phyloP scores from a whole-genome alignment of 2,888 invertebrate species.

The Tupiocoris notatus region DNA sequence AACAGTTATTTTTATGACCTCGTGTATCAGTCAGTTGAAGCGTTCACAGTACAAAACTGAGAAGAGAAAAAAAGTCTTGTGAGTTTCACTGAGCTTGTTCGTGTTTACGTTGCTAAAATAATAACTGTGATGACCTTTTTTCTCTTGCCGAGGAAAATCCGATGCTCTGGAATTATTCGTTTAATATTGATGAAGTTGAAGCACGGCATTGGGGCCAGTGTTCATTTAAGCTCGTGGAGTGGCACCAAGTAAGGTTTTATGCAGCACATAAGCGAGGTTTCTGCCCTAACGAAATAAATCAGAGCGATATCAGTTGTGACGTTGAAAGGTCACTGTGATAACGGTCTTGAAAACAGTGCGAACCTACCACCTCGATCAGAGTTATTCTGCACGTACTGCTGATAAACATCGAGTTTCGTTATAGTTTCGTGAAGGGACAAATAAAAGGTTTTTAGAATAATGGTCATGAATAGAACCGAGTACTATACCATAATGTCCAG shows the following conservation, averaged over 20 bases:
- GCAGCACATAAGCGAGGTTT: not conserved
- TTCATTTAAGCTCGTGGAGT: not conserved
- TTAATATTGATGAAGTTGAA: not conserved
- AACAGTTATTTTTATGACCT: too few species aligned
- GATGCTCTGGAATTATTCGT: not conserved
- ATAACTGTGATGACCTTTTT: not conserved
- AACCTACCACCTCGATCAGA: too few species aligned
- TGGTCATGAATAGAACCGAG: too few species aligned
- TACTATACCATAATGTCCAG: too few species aligned
- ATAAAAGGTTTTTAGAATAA: too few species aligned
- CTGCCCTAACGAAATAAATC: not conserved
- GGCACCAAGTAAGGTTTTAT: too few species aligned
- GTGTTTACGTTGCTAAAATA: not conserved
- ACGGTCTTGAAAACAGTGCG: too few species aligned
- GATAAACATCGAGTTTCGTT: too few species aligned
- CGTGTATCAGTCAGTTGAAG: too few species aligned
- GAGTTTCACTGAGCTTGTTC: not conserved
- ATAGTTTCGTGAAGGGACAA: too few species aligned
- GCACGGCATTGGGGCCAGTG: not conserved
- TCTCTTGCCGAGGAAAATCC: not conserved
- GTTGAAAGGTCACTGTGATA: not conserved
- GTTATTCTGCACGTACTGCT: too few species aligned
- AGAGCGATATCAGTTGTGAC: not conserved
- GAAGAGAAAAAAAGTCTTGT: not conserved
- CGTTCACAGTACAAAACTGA: too few species aligned